Evolutionary conservation across 2,797 vertebrate species (phyloP).

Genomic region (Onychomys arenicola): DNA sequence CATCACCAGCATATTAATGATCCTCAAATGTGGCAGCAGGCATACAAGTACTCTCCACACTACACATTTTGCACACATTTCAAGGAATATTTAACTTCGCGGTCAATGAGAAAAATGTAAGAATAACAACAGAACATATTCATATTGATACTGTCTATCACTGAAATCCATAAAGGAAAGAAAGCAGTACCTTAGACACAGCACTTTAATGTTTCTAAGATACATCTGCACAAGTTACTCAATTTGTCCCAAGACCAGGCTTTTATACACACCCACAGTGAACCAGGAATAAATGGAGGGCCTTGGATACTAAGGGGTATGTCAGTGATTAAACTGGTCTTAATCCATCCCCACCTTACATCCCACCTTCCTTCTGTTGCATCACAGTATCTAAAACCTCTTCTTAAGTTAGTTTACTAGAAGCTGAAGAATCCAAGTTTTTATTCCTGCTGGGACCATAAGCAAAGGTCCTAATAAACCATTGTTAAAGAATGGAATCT

Average conservation of each 20-base stretch:
- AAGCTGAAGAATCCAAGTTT: neutral
- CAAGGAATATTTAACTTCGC: neutral
- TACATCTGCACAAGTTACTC: neutral
- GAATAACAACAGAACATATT: neutral
- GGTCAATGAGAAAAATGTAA: neutral
- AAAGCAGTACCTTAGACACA: neutral
- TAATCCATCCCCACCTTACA: neutral
- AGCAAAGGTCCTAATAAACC: neutral
- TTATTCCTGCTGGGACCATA: neutral
- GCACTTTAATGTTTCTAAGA: neutral
- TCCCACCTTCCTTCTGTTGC: no score
- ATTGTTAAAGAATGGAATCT: neutral
- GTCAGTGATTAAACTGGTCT: neutral
- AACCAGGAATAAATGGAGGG: neutral
- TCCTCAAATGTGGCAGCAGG: neutral
- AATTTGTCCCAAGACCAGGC: neutral
- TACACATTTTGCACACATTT: neutral
- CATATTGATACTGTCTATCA: neutral
- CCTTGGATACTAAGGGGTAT: neutral
- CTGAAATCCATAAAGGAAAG: neutral
- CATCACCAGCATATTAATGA: neutral
- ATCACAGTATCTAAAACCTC: neutral
- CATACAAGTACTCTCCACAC: neutral
- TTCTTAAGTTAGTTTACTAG: slow-evolving; percentile 9
- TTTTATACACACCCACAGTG: neutral